Evolutionary conservation across 2,113 vertebrate species (phyloP).

Genomic region (Leptobrachium ailaonicum): DNA sequence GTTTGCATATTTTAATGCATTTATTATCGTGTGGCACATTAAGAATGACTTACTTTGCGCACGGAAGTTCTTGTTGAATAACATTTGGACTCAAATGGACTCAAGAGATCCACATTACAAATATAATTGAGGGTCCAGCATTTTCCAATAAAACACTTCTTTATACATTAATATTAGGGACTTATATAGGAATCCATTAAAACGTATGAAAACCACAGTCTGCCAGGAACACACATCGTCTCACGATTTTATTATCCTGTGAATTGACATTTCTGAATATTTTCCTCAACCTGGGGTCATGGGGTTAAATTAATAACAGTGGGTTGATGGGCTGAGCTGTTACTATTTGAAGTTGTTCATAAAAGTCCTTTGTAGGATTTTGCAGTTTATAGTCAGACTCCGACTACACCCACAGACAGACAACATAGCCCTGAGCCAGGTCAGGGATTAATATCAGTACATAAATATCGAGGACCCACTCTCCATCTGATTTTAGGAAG

Average conservation of each 20-base stretch:
- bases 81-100: no score
- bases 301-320: slow-evolving; percentile 41
- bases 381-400: background rate
- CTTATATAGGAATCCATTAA: background rate
- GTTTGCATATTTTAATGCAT: no score
- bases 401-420: slow-evolving; percentile 12
- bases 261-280: background rate
- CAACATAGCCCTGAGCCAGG: background rate
- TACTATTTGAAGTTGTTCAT: slow-evolving; percentile 32
- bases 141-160: no score
- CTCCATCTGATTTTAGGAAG: background rate
- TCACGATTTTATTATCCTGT: no score
- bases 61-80: background rate
- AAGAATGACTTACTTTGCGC: no score
- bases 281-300: slow-evolving; percentile 26
- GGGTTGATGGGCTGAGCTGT: slow-evolving; percentile 15
- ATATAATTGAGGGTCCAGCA: no score
- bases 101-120: no score
- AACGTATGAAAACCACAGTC: background rate
- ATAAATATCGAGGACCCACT: slow-evolving; percentile 4
- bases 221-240: no score
- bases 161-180: no score
- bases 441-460: background rate
- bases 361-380: slow-evolving; percentile 34
- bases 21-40: no score